Base-by-base conservation (phyloP, 2,113 vertebrate species). In the Columba janthina region DNA sequence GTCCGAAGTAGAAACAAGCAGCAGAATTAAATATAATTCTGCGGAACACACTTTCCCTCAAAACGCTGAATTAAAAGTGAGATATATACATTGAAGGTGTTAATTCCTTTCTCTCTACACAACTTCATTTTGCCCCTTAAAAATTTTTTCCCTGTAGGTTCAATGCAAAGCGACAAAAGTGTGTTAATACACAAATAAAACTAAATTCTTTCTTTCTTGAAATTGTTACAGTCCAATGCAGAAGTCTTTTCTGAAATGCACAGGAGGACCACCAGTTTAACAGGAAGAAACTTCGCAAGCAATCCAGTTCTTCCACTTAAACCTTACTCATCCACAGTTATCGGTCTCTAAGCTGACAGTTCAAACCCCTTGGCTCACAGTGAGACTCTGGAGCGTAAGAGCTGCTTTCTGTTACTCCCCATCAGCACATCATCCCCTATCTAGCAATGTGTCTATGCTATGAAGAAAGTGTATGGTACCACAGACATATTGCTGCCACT, bases 361-460 rank as follows among this genome's bases (percentile, higher is more conserved):
- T 94, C 88, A 96, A 85, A 79, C 34, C 80, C 81, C 82, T 58
- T 75, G 78, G 80, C 71, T 94, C 83, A 80, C 28, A 76, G 79
- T 15, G 58, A 94, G 74, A 71, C 50, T 79, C 38, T 15, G 12
- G n/a, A 91, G 65, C 34, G 46, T 20, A 91, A 83, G n/a, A 86
- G 64, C 38, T 92, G 54, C 71, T 91, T 85, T 92, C 77, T 95
- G 34, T 78, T 89, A 67, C 66, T 75, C 62, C 40, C 70, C 74
- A 51, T 85, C 77, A 88, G 75, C 85, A 74, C 54, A 89, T 80
- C 81, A 94, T 65, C 75, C 62, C 19, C 72, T 38, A n/a, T 51
- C 67, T 84, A 86, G 82, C 61, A 75, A 11, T 0, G 12, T 60
- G 58, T 40, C 42, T 61, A 40, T 16, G 21, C 56, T 67, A 67